Conservation (phyloP, 2,888 invertebrate species). For the Nephrotoma guestfalica region DNA sequence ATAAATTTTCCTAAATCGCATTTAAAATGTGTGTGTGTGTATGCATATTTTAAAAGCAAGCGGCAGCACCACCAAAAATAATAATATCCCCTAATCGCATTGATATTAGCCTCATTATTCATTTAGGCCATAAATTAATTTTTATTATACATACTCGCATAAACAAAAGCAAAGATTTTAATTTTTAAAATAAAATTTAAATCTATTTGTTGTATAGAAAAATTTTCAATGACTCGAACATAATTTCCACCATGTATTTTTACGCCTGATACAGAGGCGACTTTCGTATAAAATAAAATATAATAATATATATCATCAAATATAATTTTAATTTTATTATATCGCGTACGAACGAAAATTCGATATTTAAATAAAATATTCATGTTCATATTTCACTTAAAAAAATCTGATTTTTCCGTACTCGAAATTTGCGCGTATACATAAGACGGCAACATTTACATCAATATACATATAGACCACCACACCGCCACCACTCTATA, state of each 20-base stretch:
- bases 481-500: background rate
- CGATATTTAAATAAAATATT: background rate
- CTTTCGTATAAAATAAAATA: background rate
- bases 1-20: background rate
- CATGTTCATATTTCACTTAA: background rate
- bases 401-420: background rate
- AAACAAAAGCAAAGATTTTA: background rate
- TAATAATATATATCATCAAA: background rate
- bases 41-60: background rate
- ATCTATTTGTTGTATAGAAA: background rate
- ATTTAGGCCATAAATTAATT: background rate
- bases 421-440: background rate
- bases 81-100: background rate
- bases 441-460: background rate
- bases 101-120: background rate
- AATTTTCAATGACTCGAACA: background rate
- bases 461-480: background rate
- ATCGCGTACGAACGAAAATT: background rate
- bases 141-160: background rate
- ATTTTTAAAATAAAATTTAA: background rate
- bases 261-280: background rate
- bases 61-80: background rate
- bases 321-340: background rate
- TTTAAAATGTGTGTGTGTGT: background rate
- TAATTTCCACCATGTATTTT: background rate